phyloP scores from a whole-genome alignment of 2,797 vertebrate genomes.

The Pampus argenteus region DNA sequence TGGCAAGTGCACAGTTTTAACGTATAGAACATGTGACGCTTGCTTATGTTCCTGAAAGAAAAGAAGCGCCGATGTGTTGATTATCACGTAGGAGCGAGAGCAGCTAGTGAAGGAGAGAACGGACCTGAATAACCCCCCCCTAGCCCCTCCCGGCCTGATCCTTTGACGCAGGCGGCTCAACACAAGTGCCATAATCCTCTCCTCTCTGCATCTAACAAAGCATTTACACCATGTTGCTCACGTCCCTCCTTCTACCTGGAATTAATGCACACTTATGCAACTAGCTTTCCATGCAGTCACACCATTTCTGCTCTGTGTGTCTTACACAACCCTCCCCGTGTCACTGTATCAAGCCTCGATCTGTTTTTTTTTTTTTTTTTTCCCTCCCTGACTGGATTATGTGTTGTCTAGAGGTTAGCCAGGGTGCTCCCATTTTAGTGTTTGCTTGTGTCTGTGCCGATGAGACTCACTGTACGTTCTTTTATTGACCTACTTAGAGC shows the following conservation, averaged over 20 bases:
- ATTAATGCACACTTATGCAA: constrained; percentile 66
- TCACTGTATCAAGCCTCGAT: constrained; percentile 31
- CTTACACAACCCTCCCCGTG: constrained; percentile 52
- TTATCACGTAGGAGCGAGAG: constrained; percentile 23
- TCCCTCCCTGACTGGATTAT: constrained; percentile 53
- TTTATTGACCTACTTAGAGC: constrained; percentile 66
- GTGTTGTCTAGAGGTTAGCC: constrained; percentile 48
- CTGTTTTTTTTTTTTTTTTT: constrained; percentile 25
- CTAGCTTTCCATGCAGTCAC: constrained; percentile 52
- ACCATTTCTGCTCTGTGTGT: constrained; percentile 35
- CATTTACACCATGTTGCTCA: constrained; percentile 64
- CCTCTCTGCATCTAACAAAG: constrained; percentile 70
- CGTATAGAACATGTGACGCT: neutral
- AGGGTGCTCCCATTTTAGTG: constrained; percentile 52
- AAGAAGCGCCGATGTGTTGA: constrained; percentile 34
- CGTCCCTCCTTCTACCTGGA: constrained; percentile 65
- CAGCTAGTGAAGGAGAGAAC: constrained; percentile 43
- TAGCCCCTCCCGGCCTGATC: constrained; percentile 65
- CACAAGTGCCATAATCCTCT: constrained; percentile 79
- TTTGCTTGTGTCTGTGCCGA: constrained; percentile 31
- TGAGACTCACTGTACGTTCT: constrained; percentile 44
- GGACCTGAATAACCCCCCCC: constrained; percentile 66
- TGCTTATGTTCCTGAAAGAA: constrained; percentile 9
- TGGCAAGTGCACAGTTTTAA: neutral
- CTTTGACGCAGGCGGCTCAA: constrained; percentile 81